Evolutionary conservation across 2,797 vertebrate genomes (phyloP), one percentile per base, ranked within the genome.

Genomic region (Artibeus lituratus): DNA sequence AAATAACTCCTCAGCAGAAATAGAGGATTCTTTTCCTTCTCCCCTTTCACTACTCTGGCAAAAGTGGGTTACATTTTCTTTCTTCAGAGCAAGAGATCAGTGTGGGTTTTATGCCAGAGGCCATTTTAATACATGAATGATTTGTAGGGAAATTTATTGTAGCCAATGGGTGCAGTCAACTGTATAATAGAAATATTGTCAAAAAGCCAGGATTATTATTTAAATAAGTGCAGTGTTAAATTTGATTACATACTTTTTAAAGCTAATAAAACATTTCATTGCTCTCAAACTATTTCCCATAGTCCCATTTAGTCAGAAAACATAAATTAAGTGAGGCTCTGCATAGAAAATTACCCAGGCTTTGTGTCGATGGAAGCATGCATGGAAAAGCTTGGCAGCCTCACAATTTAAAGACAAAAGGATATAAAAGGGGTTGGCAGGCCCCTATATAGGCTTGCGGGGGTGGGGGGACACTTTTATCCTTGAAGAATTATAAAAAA

Each of bases 121-220:
- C 85, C 92, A 37, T 98, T 98, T 97, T 96, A 98, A 98, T 96
- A 97, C 84, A 69, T 69, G 91, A 97, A 96, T 97, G 96, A 95
- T 97, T 97, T 97, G 97, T 97, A 98, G 94, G 91, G 96, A 96
- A 93, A 78, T 98, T 98, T 98, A 96, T 95, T 98, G 97, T 96
- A 98, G 98, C 98, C 97, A 94, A 89, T 95, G 95, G 76, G 90
- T 97, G 95, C 97, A 97, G 83, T 97, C 98, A 95, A 72, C 97
- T 98, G 97, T 97, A 96, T 98, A 98, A 98, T 94, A 96, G 87
- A 94, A 92, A 91, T 97, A 97, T 96, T 98, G 80, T 98, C 98
- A 95, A 97, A 98, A 97, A 74, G 88, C 70, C 10, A 88, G 74
- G 91, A 97, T 97, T 98, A 97, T 97, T 98, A 97, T 97, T 98